Base-by-base conservation (phyloP, 2,888 invertebrate species). In the Choreutis nemorana region DNA sequence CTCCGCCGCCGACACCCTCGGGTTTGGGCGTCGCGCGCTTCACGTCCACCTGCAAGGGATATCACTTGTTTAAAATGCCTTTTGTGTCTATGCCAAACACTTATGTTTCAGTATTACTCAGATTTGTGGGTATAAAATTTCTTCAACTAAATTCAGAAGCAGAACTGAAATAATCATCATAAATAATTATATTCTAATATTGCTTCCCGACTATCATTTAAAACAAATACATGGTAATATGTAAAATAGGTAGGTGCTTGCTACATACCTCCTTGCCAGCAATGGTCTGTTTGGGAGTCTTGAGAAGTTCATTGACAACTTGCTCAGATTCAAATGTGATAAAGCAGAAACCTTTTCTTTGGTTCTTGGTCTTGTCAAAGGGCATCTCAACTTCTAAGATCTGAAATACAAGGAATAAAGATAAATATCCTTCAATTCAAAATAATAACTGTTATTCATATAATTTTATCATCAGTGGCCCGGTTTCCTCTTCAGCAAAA, bases 311-410 rank as follows among this genome's bases (percentile, higher is more conserved):
- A 55, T 93, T 93, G 15, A 95, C 95, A 30, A 94, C 91, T 68
- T 93, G 91, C 70, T 96, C 96, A 15, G 92, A 92, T 62, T 97
- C 97, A 57, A 97, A 97, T 43, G 97, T 97, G 63, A 97, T 94
- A 71, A 97, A 97, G 65, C 96, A 97, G 83, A 97, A 97, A 36
- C 92, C 94, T 81, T 97, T 92, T 51, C 97, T 87, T 71, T 95
- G 94, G 66, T 94, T 95, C 85, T 96, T 97, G 65, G 91, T 89
- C 75, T 96, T 97, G 68, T 97, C 97, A 55, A 93, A 96, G 34
- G 97, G 97, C 89, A 97, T 91, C 75, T 97, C 97, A 33, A 97
- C 89, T 54, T 96, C 94, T 37, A 94, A 88, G 51, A 97, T 93
- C 95, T 96, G 61, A 9, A 80, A 79, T 15, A 32, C 14, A 16